phyloP scores from a whole-genome alignment of 2,797 vertebrate species.

The Gymnoscopelus braueri region DNA sequence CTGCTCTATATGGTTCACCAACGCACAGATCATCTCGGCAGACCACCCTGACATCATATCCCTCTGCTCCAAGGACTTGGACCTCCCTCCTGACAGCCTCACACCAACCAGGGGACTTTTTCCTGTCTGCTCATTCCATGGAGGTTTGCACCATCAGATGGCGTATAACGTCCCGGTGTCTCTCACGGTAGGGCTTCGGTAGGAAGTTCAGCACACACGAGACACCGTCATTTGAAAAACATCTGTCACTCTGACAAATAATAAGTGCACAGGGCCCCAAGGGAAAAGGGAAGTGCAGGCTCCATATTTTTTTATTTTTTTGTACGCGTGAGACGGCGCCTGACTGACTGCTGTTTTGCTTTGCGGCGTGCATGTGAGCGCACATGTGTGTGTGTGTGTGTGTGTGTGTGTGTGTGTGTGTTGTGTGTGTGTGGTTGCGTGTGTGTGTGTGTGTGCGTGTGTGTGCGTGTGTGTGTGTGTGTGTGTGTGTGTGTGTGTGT shows the following conservation, averaged over 20 bases:
- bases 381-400: conserved; percentile 3
- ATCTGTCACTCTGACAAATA: conserved; percentile 87
- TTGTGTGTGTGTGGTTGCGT: conserved; percentile 46
- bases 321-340: conserved; percentile 51
- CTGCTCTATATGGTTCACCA: conserved; percentile 1
- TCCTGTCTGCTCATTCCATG: conserved; percentile 31
- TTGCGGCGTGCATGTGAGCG: background rate
- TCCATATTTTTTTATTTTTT: conserved; percentile 67
- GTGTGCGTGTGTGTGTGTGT: too few species aligned
- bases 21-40: conserved; percentile 28
- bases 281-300: conserved; percentile 75
- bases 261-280: conserved; percentile 78
- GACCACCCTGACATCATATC: conserved; percentile 57
- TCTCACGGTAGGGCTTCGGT: conserved; percentile 68
- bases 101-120: too few species aligned
- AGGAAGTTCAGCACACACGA: conserved; percentile 79
- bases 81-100: conserved; percentile 8
- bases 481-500: too few species aligned
- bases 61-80: conserved; percentile 41
- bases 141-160: conserved; percentile 70
- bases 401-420: conserved; percentile 45
- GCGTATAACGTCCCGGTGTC: conserved; percentile 63
- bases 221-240: conserved; percentile 84
- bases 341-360: conserved; percentile 66
- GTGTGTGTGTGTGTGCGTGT: background rate